A percentile compares a stretch with the other conserved stretches of the same genome.
phyloP scores from a whole-genome alignment of 2,797 vertebrate species.

The Eulemur rubriventer region DNA sequence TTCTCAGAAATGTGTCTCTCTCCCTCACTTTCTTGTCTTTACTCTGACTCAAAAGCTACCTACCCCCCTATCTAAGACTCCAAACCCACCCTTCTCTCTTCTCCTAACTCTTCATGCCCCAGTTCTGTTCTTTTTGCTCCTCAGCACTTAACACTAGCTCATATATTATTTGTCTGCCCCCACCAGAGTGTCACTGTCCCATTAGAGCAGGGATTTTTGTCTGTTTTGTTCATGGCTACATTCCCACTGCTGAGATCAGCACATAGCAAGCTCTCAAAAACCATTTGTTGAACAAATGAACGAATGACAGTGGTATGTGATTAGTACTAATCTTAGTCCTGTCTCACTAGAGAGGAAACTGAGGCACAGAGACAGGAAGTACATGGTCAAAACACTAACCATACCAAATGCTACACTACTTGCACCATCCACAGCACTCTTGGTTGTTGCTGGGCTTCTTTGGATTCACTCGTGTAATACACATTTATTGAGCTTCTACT shows the following conservation, averaged over 20 bases:
- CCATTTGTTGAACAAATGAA: neutral
- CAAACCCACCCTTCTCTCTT: neutral
- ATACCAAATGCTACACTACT: neutral
- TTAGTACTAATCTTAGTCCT: neutral
- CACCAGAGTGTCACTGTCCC: no score
- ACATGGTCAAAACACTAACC: neutral
- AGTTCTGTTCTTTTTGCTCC: neutral
- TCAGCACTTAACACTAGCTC: neutral
- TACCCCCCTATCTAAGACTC: neutral
- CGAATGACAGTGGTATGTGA: accelerated
- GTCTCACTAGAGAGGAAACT: neutral
- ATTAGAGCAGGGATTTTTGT: neutral
- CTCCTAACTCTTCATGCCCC: neutral
- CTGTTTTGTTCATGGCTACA: neutral
- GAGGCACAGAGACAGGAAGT: neutral
- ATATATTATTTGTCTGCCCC: neutral
- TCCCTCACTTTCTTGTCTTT: neutral
- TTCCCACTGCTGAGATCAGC: neutral
- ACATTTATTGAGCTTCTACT: neutral
- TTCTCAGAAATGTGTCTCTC: neutral
- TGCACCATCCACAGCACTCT: neutral
- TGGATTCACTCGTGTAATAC: neutral
- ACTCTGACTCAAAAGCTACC: neutral
- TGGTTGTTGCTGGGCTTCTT: neutral
- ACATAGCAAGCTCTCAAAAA: neutral